These are phyloP conservation scores for Drosophila pectinifera DNA, from an alignment of 1,140 invertebrate species.

Conservation along the genomic window DNA sequence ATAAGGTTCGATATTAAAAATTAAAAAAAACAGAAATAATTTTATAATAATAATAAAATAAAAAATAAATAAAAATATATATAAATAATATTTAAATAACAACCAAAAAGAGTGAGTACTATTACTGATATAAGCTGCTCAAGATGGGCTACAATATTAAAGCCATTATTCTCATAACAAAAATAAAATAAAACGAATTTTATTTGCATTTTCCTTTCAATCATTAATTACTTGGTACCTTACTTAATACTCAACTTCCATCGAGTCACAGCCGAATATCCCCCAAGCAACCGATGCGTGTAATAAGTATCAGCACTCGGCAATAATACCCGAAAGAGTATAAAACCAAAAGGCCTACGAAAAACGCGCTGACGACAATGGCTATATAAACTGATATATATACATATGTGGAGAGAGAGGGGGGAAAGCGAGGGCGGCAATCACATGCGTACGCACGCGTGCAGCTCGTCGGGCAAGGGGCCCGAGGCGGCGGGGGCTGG, in stretches of 20 bases:
- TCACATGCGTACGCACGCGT: slow-evolving; percentile 66
- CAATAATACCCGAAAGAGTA: slow-evolving; percentile 32
- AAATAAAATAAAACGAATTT: too few relatives aligned
- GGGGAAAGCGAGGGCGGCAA: background rate
- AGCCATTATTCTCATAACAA: too few relatives aligned
- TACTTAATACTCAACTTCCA: background rate
- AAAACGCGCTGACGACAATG: slow-evolving; percentile 51
- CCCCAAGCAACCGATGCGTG: background rate
- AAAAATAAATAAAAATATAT: too few relatives aligned
- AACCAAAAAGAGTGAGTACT: too few relatives aligned
- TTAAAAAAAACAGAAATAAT: too few relatives aligned
- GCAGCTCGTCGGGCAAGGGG: background rate
- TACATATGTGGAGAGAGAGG: background rate
- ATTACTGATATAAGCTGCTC: too few relatives aligned
- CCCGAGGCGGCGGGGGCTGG: slow-evolving; percentile 15
- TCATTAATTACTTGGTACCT: too few relatives aligned
- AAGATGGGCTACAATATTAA: too few relatives aligned
- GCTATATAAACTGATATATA: slow-evolving; percentile 33
- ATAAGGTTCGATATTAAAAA: too few relatives aligned
- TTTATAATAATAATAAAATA: too few relatives aligned
- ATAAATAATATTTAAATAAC: too few relatives aligned
- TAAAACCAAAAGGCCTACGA: slow-evolving; percentile 44
- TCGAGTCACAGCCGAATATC: background rate
- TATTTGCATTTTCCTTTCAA: too few relatives aligned
- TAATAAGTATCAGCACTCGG: slow-evolving; percentile 20